phyloP scores from a whole-genome alignment of 2,113 vertebrate genomes.

The Nasalis larvatus region DNA sequence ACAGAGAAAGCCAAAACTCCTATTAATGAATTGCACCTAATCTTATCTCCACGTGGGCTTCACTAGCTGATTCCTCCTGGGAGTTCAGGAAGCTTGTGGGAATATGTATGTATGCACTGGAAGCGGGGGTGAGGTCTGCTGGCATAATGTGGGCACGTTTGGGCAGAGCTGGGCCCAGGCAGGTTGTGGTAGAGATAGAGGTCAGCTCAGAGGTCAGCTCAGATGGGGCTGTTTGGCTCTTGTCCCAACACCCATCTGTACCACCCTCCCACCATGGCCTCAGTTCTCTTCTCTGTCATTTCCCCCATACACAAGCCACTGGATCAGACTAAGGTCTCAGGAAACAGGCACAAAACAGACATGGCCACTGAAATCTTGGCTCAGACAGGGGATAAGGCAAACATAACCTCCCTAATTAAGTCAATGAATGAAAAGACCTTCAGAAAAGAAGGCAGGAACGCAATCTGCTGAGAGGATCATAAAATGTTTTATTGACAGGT shows the following conservation, averaged over 20 bases:
- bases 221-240: fast-evolving
- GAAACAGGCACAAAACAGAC: background rate
- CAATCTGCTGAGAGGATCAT: background rate
- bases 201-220: background rate
- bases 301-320: background rate
- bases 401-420: background rate
- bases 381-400: background rate
- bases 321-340: background rate
- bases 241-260: too few relatives aligned
- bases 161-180: background rate
- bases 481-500: background rate
- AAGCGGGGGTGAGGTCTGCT: background rate
- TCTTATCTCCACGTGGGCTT: background rate
- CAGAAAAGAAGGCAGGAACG: background rate
- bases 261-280: background rate
- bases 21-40: background rate
- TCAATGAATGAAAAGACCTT: background rate
- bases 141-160: fast-evolving
- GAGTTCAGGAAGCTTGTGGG: background rate
- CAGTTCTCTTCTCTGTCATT: background rate
- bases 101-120: background rate
- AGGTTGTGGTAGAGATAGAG: background rate
- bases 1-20: background rate
- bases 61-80: background rate
- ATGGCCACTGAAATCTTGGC: background rate